Conservation (phyloP, 2,113 vertebrate species). For the Tragulus kanchil region DNA sequence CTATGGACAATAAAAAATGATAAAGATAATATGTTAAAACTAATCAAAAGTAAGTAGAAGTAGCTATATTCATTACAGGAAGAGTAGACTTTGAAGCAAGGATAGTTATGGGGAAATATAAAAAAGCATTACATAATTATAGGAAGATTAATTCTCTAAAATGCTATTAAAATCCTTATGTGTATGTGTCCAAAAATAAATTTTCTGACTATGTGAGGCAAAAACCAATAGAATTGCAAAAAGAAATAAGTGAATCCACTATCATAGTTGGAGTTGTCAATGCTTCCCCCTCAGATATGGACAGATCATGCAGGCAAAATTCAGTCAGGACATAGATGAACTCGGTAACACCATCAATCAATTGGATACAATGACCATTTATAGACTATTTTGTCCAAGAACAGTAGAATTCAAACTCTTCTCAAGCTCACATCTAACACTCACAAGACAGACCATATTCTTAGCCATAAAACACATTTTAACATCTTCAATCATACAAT, state of each 20-base stretch:
- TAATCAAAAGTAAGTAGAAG: not conserved
- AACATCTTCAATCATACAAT: not conserved
- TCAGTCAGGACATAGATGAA: not conserved
- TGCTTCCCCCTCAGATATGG: not conserved
- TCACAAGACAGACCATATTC: not conserved
- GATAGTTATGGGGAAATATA: not conserved
- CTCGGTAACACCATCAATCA: not conserved
- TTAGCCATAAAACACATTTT: not conserved
- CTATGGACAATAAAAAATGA: not conserved
- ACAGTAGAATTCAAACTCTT: not conserved
- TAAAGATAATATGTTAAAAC: not conserved
- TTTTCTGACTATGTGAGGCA: not conserved
- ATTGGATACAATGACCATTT: not conserved
- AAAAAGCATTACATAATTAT: not conserved
- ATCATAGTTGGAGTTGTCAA: not conserved
- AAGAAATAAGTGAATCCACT: not conserved
- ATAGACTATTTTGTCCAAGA: not conserved
- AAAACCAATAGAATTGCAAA: not conserved
- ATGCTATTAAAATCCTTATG: not conserved
- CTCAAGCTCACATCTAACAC: not conserved
- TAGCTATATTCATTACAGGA: not conserved
- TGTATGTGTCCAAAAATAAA: not conserved
- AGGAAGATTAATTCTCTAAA: not conserved
- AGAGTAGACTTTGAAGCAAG: not conserved
- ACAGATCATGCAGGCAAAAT: not conserved